phyloP scores from a whole-genome alignment of 2,113 vertebrate species.

The Grammomys surdaster region DNA sequence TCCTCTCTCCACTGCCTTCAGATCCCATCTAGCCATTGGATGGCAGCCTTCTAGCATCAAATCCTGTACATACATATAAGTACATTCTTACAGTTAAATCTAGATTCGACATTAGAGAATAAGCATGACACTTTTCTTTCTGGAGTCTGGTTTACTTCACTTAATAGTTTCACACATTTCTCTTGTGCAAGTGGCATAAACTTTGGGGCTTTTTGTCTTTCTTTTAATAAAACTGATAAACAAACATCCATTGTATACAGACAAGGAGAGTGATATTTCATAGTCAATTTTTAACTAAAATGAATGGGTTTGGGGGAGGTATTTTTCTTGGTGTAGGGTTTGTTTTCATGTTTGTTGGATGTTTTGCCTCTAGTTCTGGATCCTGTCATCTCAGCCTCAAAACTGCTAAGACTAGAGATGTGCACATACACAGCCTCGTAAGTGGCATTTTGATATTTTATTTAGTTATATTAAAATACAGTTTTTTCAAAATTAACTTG shows the following conservation, averaged over 20 bases:
- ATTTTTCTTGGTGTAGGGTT: not conserved
- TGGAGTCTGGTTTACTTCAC: not conserved
- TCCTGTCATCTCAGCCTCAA: not conserved
- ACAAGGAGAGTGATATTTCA: too few relatives aligned
- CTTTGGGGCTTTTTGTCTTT: not conserved
- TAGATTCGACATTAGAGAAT: not conserved
- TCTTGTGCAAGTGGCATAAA: not conserved
- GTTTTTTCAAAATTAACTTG: conserved; percentile 15
- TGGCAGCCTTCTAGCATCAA: not conserved
- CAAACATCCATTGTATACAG: not conserved
- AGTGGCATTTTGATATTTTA: not conserved
- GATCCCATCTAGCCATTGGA: too few relatives aligned
- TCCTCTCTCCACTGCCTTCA: not conserved
- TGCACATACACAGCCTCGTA: not conserved
- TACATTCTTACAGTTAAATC: not conserved
- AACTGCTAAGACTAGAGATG: not conserved
- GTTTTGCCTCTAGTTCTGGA: too few relatives aligned
- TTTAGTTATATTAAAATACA: conserved; percentile 11
- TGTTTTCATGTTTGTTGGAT: not conserved
- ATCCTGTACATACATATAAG: too few relatives aligned
- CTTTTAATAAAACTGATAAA: too few relatives aligned
- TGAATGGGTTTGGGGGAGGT: too few relatives aligned
- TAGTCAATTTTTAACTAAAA: too few relatives aligned
- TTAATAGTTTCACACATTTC: not conserved
- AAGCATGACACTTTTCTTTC: not conserved